These are phyloP conservation scores for Dendropsophus ebraccatus DNA, from an alignment of 2,113 vertebrate genomes.

Conservation along the genomic window DNA sequence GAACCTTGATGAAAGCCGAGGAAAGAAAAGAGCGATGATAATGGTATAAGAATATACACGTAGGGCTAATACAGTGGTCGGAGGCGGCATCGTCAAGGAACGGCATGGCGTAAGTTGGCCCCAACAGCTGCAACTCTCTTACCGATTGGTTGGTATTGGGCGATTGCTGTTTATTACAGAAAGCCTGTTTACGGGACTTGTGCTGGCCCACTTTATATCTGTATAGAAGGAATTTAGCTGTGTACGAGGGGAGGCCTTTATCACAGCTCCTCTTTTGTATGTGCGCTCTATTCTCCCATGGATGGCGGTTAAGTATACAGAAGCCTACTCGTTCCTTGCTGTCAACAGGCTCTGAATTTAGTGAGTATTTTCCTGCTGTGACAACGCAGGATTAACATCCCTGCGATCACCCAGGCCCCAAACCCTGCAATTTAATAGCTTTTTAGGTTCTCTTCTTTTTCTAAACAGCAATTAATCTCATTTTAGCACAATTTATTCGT, in stretches of 20 bases:
- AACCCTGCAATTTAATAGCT: slow-evolving; percentile 99
- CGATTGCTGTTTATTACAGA: not conserved
- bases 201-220: slow-evolving; percentile 13
- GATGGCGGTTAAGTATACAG: slow-evolving; percentile 87
- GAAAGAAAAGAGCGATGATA: slow-evolving; percentile 76
- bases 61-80: not conserved
- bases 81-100: not conserved
- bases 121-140: not conserved
- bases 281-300: slow-evolving; percentile 73
- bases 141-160: not conserved
- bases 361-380: slow-evolving; percentile 89
- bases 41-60: slow-evolving; percentile 48
- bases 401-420: slow-evolving; percentile 92
- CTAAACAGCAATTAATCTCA: slow-evolving; percentile 99
- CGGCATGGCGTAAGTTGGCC: not conserved
- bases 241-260: slow-evolving; percentile 24
- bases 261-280: slow-evolving; percentile 51
- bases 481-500: slow-evolving; percentile 99
- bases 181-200: not conserved
- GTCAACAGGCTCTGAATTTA: slow-evolving; percentile 88
- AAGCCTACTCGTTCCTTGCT: slow-evolving; percentile 79
- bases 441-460: slow-evolving; percentile 93
- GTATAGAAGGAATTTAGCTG: slow-evolving; percentile 8
- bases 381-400: slow-evolving; percentile 97
- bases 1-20: slow-evolving; percentile 83